Evolutionary conservation across 2,797 vertebrate genomes (phyloP), one percentile per base, ranked within the genome.

Genomic region (Schizopygopsis pylzovi): DNA sequence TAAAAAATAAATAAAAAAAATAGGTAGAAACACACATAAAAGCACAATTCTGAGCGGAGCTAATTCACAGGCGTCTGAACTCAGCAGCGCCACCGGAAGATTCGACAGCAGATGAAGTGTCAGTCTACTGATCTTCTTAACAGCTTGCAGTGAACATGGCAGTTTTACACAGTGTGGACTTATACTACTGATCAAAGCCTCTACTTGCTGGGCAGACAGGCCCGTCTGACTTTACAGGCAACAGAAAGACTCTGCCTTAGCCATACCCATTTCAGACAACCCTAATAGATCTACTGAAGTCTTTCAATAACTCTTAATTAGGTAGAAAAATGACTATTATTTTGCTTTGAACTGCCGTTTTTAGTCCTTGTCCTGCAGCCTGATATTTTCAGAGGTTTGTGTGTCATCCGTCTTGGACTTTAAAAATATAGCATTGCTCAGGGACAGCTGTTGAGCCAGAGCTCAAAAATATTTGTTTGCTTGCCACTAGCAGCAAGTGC

Each of bases 391-490:
- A 37, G 52, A 79, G 70, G 54, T 77, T 72, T 79, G 65, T 37
- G 41, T 52, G 75, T 33, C 52, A 63, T 73, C 77, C 12, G 54
- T 67, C 49, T 73, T 75, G 67, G 47, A 81, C 7, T 61, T 70
- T 82, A 82, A 85, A 78, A 78, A 72, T 79, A 73, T 82, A 89
- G 87, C 85, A 86, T 86, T 90, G 88, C 71, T 84, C 73, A 59
- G 88, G 86, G 89, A 89, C 90, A 92, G 90, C 89, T 92, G 92
- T 88, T 92, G 80, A 82, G 86, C 79, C 67, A 81, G 83, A 87
- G 63, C 13, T 83, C 88, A 92, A 92, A 93, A 92, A 93, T 92
- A 93, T 39, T 89, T 92, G 92, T 89, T 92, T 93, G 93, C 41
- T 52, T 81, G 79, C 65, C 45, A 4, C 78, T 13, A 49, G 79